Percentiles rank a stretch among this genome's conserved stretches.
These are phyloP conservation scores for Drosophila watanabei DNA, from an alignment of 1,140 invertebrate genomes.

Conservation along the genomic window DNA sequence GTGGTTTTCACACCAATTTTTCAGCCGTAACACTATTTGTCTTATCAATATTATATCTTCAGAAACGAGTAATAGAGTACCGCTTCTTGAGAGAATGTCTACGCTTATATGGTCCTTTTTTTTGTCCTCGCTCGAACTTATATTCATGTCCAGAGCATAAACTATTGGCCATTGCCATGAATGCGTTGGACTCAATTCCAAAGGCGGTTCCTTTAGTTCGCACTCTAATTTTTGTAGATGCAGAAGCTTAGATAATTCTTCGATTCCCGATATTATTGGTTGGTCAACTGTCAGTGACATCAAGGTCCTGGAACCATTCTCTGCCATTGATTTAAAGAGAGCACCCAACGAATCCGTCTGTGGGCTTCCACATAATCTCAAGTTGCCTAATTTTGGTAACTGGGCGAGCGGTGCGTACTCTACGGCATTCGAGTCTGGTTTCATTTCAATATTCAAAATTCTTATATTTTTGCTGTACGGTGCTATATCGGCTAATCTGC, in stretches of 20 bases:
- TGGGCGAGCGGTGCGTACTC: slow-evolving; percentile 1
- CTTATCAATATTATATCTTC: not conserved
- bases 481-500: slow-evolving; percentile 15
- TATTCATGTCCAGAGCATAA: too few relatives aligned
- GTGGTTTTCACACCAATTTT: not conserved
- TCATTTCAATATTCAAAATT: slow-evolving; percentile 2
- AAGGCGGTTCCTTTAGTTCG: not conserved
- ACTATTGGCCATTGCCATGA: not conserved
- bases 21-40: not conserved
- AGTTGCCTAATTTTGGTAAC: not conserved
- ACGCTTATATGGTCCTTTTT: not conserved
- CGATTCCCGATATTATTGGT: not conserved
- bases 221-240: not conserved
- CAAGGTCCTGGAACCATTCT: not conserved
- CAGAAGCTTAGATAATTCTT: not conserved
- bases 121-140: not conserved
- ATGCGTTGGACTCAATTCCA: not conserved
- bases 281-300: not conserved
- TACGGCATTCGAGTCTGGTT: not conserved
- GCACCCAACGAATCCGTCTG: not conserved
- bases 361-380: not conserved
- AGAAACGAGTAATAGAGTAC: not conserved
- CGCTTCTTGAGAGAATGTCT: not conserved
- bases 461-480: slow-evolving; percentile 1
- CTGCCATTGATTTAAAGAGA: slow-evolving; percentile 1